Evolutionary conservation across 2,113 vertebrate genomes (phyloP), one percentile per base, ranked within the genome.

Genomic region (Zootoca vivipara): DNA sequence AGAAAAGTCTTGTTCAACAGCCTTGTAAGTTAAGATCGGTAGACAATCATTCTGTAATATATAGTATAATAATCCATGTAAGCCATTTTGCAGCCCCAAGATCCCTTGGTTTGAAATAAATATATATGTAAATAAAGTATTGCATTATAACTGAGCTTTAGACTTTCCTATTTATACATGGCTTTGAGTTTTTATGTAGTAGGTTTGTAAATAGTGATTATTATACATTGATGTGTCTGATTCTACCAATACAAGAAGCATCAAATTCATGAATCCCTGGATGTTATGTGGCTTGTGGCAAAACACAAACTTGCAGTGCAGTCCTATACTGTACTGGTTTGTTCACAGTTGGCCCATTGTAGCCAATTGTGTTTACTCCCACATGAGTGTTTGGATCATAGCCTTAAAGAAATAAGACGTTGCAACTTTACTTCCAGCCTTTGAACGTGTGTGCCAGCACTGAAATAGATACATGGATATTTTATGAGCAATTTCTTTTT

Each of bases 1-100:
- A 91, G 93, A 93, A 90, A 95, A 92, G 74, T 92, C 73, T 81
- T 22, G 9, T 93, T 94, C 52, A n/a, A 62, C 91, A 77, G 87
- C 79, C 72, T 91, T 85, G 86, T 67, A 0, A 16, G 87, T 91
- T 89, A 91, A 94, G 93, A 91, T 93, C 90, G 52, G 87, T 78
- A 22, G 82, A 67, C 28, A 90, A 89, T 92, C 70, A 82, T 79
- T 1, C 33, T 67, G 58, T 75, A 84, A 26, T 42, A 70, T 70
- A 30, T 65, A 18, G 87, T 2, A 89, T 52, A 52, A 52, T 52
- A 52, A 52, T 52, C 46, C 10, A 52, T 52, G 46, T 10, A 67
- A 74, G 18, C 52, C 2, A 85, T 58, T 33, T 0, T 40, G 40
- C 81, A 18, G 65, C 46, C 69, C 3, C 7, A 26, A 78, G 9